Conservation (phyloP, 2,888 invertebrate genomes). For the Alloscopus bannaensis region DNA sequence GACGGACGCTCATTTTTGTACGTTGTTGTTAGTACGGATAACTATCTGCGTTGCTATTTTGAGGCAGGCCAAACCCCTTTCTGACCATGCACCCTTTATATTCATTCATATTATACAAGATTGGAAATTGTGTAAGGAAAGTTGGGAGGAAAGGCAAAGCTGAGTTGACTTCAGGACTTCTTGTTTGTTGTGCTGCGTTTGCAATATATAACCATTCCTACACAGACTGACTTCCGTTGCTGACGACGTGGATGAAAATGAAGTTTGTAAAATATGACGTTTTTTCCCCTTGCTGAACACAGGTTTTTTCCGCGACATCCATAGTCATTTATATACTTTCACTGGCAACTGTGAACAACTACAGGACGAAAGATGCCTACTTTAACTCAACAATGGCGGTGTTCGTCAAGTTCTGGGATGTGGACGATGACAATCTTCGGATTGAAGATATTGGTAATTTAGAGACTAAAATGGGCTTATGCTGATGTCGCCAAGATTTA, state of each 20-base stretch:
- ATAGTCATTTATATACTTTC: constrained; percentile 62
- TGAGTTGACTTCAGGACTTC: neutral
- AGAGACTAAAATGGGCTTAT: too few species aligned
- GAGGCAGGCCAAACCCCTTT: neutral
- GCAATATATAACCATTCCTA: too few species aligned
- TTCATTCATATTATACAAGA: too few species aligned
- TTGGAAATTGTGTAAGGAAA: neutral
- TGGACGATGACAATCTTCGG: constrained; percentile 13
- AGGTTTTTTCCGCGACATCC: constrained; percentile 57
- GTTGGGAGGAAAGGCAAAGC: neutral
- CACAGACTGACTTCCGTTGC: neutral
- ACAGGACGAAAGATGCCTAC: constrained; percentile 39
- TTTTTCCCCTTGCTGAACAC: constrained; percentile 6
- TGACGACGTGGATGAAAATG: constrained; percentile 1
- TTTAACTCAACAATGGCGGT: constrained; percentile 12
- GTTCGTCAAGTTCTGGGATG: constrained; percentile 34
- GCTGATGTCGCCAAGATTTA: too few species aligned
- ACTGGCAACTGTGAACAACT: constrained; percentile 50
- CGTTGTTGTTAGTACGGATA: too few species aligned
- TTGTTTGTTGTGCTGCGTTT: too few species aligned
- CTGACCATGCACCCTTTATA: neutral
- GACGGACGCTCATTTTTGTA: too few species aligned
- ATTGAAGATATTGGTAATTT: constrained; percentile 43
- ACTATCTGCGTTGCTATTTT: too few species aligned
- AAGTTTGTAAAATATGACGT: neutral